A percentile compares a stretch with the other conserved stretches of the same genome.
These are phyloP conservation scores for Torymus aiolomorphi DNA, from an alignment of 2,888 invertebrate species.

Conservation along the genomic window DNA sequence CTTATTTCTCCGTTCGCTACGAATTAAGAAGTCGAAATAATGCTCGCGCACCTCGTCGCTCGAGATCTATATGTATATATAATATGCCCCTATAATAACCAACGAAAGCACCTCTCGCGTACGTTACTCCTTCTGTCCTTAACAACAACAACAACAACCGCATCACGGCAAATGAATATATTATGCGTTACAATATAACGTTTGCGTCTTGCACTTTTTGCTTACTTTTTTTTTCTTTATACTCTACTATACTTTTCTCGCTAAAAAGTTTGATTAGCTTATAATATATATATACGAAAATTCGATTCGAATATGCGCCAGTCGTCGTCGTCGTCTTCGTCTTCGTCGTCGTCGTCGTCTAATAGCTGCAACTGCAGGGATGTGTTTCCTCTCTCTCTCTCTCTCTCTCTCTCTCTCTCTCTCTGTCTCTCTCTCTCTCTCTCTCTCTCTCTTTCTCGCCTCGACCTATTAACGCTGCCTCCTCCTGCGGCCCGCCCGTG, in stretches of 20 bases:
- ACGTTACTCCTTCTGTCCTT: no score
- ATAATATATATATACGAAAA: constrained; percentile 43
- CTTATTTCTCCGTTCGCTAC: no score
- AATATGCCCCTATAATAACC: no score
- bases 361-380: constrained; percentile 41
- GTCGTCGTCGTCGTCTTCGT: neutral
- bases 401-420: neutral
- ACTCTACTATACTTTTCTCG: constrained; percentile 21
- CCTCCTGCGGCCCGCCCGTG: constrained; percentile 2
- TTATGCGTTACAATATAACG: constrained; percentile 42
- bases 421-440: neutral
- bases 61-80: no score
- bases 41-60: no score
- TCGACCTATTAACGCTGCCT: constrained; percentile 2
- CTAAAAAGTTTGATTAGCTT: constrained; percentile 56
- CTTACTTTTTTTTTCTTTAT: neutral
- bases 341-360: neutral
- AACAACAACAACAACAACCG: no score
- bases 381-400: neutral
- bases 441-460: neutral
- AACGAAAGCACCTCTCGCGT: no score
- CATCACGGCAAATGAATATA: no score
- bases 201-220: neutral
- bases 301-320: constrained; percentile 47
- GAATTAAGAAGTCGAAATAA: no score